A percentile compares a stretch with the other conserved stretches of the same genome.
These are phyloP conservation scores for Drosophila robusta DNA, from an alignment of 2,888 invertebrate species.

Conservation along the genomic window DNA sequence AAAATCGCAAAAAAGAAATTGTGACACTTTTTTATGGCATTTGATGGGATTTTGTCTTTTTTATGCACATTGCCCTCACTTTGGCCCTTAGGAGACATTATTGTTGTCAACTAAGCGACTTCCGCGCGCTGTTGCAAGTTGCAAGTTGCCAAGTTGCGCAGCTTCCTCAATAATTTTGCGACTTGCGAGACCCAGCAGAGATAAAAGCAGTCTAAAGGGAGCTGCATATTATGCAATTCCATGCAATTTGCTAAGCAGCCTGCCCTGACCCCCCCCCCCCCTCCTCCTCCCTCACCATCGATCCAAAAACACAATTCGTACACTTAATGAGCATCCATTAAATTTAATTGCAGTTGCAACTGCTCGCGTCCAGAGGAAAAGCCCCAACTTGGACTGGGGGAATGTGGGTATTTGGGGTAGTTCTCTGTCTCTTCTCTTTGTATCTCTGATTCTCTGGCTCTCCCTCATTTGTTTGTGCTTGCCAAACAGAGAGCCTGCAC, in stretches of 20 bases:
- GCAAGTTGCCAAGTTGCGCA: constrained; percentile 33
- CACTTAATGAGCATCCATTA: constrained; percentile 77
- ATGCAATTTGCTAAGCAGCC: constrained; percentile 39
- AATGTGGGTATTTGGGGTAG: background rate
- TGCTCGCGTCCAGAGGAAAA: constrained; percentile 35
- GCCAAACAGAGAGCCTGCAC: constrained; percentile 27
- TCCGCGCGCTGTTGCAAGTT: constrained; percentile 54
- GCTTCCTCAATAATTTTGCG: constrained; percentile 12
- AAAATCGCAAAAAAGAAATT: constrained; percentile 8
- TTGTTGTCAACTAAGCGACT: constrained; percentile 50
- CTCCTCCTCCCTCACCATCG: constrained; percentile 1
- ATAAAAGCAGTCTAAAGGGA: constrained; percentile 1
- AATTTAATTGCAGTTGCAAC: constrained; percentile 78
- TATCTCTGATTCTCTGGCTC: background rate
- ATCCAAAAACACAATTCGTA: constrained; percentile 46
- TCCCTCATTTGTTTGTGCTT: constrained; percentile 24
- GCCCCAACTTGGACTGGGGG: constrained; percentile 1
- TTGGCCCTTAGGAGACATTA: constrained; percentile 21
- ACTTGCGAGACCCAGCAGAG: constrained; percentile 2
- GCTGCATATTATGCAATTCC: constrained; percentile 64
- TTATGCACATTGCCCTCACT: constrained; percentile 10
- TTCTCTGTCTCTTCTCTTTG: background rate
- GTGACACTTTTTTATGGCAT: constrained; percentile 33
- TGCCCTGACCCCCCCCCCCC: background rate
- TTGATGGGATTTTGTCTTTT: constrained; percentile 23